Percentiles rank a stretch among this genome's conserved stretches.
Conservation (phyloP, 2,797 vertebrate genomes). For the Lates japonicus region DNA sequence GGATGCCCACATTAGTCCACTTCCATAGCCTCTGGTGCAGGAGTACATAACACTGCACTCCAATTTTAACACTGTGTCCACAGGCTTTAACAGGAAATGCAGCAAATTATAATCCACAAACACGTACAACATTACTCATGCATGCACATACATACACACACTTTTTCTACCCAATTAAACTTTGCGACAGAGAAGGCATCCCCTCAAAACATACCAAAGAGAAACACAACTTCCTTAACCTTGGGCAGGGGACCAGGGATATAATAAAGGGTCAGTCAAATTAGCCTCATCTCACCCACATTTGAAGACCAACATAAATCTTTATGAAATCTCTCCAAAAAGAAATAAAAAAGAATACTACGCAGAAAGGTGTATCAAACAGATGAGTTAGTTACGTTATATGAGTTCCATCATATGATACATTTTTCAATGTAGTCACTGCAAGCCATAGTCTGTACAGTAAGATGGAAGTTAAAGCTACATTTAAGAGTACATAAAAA, state of each 20-base stretch:
- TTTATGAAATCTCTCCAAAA: not conserved
- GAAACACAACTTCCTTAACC: slow-evolving; percentile 57
- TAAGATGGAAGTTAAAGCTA: not conserved
- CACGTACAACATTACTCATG: slow-evolving; percentile 55
- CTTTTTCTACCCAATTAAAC: slow-evolving; percentile 68
- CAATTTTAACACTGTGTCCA: slow-evolving; percentile 60
- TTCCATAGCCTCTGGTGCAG: slow-evolving; percentile 69
- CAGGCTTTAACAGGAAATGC: slow-evolving; percentile 70
- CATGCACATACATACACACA: slow-evolving; percentile 40
- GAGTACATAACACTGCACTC: slow-evolving; percentile 51
- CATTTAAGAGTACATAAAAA: not conserved
- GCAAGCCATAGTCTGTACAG: not conserved
- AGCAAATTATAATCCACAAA: slow-evolving; percentile 62
- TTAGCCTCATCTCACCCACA: slow-evolving; percentile 40
- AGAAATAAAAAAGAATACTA: not conserved
- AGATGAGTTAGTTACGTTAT: not conserved
- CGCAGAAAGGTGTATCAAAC: not conserved
- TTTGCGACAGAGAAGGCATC: slow-evolving; percentile 30
- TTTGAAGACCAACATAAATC: slow-evolving; percentile 13
- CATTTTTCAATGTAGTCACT: not conserved
- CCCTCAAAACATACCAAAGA: slow-evolving; percentile 51
- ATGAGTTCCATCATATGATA: not conserved
- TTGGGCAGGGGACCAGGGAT: slow-evolving; percentile 38
- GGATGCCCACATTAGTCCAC: slow-evolving; percentile 60
- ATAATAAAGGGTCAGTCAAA: slow-evolving; percentile 36